These are phyloP conservation scores for Anguilla obscura DNA, from an alignment of 2,797 vertebrate genomes.

Conservation along the genomic window DNA sequence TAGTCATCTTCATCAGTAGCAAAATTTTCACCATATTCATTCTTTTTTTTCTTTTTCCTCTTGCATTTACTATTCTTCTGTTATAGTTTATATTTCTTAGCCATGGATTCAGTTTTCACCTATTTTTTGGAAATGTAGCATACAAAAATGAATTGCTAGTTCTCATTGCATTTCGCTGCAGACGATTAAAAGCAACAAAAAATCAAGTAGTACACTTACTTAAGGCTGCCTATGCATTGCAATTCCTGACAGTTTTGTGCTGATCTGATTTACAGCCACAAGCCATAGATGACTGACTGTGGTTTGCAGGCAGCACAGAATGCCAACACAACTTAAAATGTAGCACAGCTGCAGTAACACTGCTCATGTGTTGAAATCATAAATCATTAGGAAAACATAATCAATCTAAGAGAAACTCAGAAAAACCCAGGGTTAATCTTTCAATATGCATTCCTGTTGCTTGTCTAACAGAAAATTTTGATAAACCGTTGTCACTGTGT, in stretches of 20 bases:
- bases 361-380: slow-evolving; percentile 3
- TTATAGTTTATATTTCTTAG: not conserved
- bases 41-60: not conserved
- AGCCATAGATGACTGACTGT: slow-evolving; percentile 19
- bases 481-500: slow-evolving; percentile 49
- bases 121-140: not conserved
- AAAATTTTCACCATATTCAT: not conserved
- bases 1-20: not conserved
- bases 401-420: not conserved
- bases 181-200: slow-evolving; percentile 6
- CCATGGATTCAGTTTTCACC: not conserved
- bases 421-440: slow-evolving; percentile 54
- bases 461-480: slow-evolving; percentile 38
- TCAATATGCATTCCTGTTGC: slow-evolving; percentile 49
- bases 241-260: slow-evolving; percentile 18
- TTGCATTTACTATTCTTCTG: not conserved
- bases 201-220: not conserved
- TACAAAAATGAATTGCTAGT: slow-evolving; percentile 4
- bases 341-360: slow-evolving; percentile 1
- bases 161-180: slow-evolving; percentile 19
- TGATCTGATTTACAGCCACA: slow-evolving; percentile 28
- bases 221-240: slow-evolving; percentile 2
- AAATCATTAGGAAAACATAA: slow-evolving; percentile 24
- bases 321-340: not conserved
- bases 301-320: not conserved